Conservation (phyloP, 2,797 vertebrate genomes). For the Rousettus madagascariensis region DNA sequence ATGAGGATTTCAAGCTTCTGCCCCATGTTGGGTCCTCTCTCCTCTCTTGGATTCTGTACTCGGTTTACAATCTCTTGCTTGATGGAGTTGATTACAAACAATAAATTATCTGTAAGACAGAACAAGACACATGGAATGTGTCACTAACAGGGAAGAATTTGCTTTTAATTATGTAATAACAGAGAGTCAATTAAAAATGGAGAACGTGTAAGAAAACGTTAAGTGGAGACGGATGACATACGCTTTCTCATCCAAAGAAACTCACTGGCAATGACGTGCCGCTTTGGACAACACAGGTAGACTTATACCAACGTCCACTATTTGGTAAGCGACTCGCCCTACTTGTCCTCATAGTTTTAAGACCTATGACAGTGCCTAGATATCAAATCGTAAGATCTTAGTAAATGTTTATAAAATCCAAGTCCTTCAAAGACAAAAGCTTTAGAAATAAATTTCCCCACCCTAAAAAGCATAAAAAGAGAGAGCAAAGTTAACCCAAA, state of each 20-base stretch:
- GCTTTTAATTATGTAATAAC: slow-evolving; percentile 25
- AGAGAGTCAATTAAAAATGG: slow-evolving; percentile 28
- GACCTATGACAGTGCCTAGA: not conserved
- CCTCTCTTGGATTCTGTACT: slow-evolving; percentile 93
- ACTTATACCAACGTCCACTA: not conserved
- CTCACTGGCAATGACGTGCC: not conserved
- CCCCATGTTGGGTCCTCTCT: slow-evolving; percentile 92
- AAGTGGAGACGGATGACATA: not conserved
- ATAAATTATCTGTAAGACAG: slow-evolving; percentile 92
- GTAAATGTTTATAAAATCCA: slow-evolving; percentile 1
- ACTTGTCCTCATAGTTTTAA: not conserved
- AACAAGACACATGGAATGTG: slow-evolving; percentile 39
- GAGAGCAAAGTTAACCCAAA: not conserved
- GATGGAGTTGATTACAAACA: slow-evolving; percentile 98
- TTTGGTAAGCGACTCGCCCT: not conserved
- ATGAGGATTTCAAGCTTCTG: slow-evolving; percentile 95
- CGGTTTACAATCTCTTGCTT: slow-evolving; percentile 98
- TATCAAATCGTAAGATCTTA: not conserved
- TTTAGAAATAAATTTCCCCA: slow-evolving; percentile 32
- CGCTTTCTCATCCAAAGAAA: not conserved
- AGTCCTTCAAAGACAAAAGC: slow-evolving; percentile 31
- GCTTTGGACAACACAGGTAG: not conserved
- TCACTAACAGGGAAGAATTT: slow-evolving; percentile 40
- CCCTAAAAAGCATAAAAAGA: not conserved
- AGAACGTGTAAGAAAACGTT: slow-evolving; percentile 25